Conservation (phyloP, 23 tunicate species). For the Diplosoma virens region DNA sequence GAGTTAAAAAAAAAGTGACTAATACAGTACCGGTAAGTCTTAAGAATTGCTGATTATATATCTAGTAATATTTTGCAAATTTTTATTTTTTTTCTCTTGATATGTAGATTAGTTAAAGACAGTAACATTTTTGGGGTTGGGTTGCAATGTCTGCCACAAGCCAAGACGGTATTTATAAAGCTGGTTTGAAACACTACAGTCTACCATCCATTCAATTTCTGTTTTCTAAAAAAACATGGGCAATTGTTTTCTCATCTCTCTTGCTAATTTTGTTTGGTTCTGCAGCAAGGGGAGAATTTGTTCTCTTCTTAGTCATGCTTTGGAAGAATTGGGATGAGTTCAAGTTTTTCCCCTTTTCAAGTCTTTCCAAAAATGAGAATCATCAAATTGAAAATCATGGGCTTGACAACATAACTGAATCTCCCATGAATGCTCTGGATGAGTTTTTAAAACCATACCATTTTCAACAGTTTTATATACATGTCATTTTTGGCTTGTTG, state of each 20-base stretch:
- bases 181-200: background rate
- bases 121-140: too few relatives aligned
- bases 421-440: constrained; percentile 5
- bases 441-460: constrained; percentile 33
- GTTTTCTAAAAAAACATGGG: background rate
- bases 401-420: background rate
- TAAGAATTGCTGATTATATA: too few relatives aligned
- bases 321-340: constrained; percentile 63
- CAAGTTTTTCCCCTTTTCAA: background rate
- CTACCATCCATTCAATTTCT: background rate
- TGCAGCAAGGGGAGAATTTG: constrained; percentile 59
- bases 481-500: constrained; percentile 22
- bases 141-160: too few relatives aligned
- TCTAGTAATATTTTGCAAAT: too few relatives aligned
- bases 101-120: too few relatives aligned
- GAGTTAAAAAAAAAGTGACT: too few relatives aligned
- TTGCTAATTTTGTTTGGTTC: constrained; percentile 53
- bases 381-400: background rate
- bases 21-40: too few relatives aligned
- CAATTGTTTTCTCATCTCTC: background rate
- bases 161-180: background rate
- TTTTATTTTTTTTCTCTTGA: too few relatives aligned
- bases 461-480: constrained; percentile 43
- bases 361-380: background rate
- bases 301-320: constrained; percentile 53